Percentiles rank a stretch among this genome's conserved stretches.
Evolutionary conservation across 2,888 invertebrate genomes (phyloP).

Genomic region (Mesorhabditis sp.): DNA sequence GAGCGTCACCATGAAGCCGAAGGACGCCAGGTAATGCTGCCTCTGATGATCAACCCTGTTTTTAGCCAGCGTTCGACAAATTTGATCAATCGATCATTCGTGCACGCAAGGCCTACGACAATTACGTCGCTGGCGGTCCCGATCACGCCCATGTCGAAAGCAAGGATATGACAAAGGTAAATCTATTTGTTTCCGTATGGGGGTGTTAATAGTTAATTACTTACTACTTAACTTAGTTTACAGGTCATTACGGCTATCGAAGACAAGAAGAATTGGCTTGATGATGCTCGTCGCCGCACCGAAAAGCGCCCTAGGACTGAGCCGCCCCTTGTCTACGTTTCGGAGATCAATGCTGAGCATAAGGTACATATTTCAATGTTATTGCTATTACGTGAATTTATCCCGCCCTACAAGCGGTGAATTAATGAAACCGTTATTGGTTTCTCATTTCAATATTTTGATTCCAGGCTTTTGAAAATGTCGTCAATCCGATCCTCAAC

Average conservation of each 20-base stretch:
- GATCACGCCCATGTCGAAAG: constrained; percentile 70
- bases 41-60: constrained; percentile 2
- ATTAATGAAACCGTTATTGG: too few relatives aligned
- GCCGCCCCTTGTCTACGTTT: constrained; percentile 42
- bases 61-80: constrained; percentile 72
- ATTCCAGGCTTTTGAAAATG: constrained; percentile 64
- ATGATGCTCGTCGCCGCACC: constrained; percentile 71
- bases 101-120: constrained; percentile 70
- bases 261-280: constrained; percentile 78
- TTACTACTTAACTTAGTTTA: not conserved
- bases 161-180: constrained; percentile 73
- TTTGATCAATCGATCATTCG: constrained; percentile 75
- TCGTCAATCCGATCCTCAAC: constrained; percentile 73
- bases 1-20: constrained; percentile 78
- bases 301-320: constrained; percentile 37
- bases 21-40: constrained; percentile 67
- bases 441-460: constrained; percentile 12
- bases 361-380: constrained; percentile 65
- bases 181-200: not conserved
- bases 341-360: constrained; percentile 76
- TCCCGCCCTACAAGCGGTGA: too few relatives aligned
- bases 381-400: too few relatives aligned
- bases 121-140: constrained; percentile 58
- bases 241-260: constrained; percentile 67
- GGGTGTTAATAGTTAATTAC: not conserved